Evolutionary conservation across 1,140 invertebrate genomes (phyloP).

Genomic region (Glomeris maerens): DNA sequence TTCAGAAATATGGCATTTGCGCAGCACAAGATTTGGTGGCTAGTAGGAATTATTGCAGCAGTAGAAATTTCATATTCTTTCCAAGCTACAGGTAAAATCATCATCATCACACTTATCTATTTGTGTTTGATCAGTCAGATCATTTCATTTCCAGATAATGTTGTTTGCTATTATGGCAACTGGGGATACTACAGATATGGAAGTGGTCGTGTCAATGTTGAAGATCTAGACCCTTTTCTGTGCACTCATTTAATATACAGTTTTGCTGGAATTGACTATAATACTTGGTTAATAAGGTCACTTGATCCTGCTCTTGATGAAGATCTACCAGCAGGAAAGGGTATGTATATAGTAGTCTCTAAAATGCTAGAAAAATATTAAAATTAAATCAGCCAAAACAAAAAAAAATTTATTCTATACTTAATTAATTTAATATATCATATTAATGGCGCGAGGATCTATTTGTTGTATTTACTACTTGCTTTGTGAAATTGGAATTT

Average conservation of each 20-base stretch:
- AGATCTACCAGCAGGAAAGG: constrained; percentile 34
- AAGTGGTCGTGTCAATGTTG: constrained; percentile 46
- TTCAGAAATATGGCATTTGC: too few relatives aligned
- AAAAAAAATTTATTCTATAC: background rate
- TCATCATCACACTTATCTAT: too few relatives aligned
- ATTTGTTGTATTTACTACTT: background rate
- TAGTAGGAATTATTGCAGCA: too few relatives aligned
- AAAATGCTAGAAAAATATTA: background rate
- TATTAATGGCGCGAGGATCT: background rate
- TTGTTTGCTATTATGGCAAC: constrained; percentile 50
- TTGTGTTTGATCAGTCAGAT: too few relatives aligned
- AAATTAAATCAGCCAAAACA: too few relatives aligned
- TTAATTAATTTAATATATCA: background rate
- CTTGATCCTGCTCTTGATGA: constrained; percentile 48
- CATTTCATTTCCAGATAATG: too few relatives aligned
- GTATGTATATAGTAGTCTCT: constrained; percentile 12
- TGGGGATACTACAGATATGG: constrained; percentile 54
- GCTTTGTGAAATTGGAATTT: background rate
- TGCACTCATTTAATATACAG: constrained; percentile 60
- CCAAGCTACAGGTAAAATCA: too few relatives aligned
- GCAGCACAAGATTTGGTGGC: too few relatives aligned
- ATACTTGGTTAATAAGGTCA: constrained; percentile 22
- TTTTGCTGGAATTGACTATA: constrained; percentile 40
- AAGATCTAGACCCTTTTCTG: constrained; percentile 47
- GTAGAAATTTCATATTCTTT: too few relatives aligned